Evolutionary conservation across 2,888 invertebrate genomes (phyloP), one percentile per base, ranked within the genome.

Genomic region (Elgonia sp.): DNA sequence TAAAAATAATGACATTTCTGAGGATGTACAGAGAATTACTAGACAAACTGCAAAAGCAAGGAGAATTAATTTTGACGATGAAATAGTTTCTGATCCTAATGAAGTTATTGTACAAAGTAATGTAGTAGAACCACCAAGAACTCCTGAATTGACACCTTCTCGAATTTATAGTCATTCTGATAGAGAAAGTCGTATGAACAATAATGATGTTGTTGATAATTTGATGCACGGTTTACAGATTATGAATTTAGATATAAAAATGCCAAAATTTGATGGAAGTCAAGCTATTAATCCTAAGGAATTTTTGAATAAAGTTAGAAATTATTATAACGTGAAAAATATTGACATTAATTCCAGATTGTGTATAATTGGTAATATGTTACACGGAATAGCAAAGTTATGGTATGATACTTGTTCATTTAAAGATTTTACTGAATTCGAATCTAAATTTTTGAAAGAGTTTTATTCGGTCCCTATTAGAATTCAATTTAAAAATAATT

Each of bases 401-500:
- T 76, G 76, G 76, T 76, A 50, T 65, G 76, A 76, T 37, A 63
- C 76, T 4, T 12, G 14, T 39, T 29, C 29, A 29, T 29, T 29
- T 29, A 29, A 29, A 29, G 12, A 5, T 29, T 77, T 77, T 65
- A 6, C 8, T 9, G 40, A 77, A 7, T 77, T 65, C 55, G 21
- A 55, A 46, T 12, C 2, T 0, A 65, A 53, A 65, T 77, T 77
- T 77, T 53, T 77, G 55, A 55, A 39, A 5, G 77, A 77, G 65
- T 77, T 77, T 53, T 77, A 77, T 65, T 67, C 77, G 7, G n/a
- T 77, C 14, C 65, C 77, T 12, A 20, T 63, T 10, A 18, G 39
- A 18, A 63, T 76, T 10, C 63, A 76, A 53, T 76, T 20, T 63
- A 76, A 76, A 76, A 76, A 76, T 65, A 76, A 76, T 39, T 76